Percentiles rank a stretch among this genome's conserved stretches.
phyloP scores from a whole-genome alignment of 2,113 vertebrate species.

The Leucoraja erinaceus region DNA sequence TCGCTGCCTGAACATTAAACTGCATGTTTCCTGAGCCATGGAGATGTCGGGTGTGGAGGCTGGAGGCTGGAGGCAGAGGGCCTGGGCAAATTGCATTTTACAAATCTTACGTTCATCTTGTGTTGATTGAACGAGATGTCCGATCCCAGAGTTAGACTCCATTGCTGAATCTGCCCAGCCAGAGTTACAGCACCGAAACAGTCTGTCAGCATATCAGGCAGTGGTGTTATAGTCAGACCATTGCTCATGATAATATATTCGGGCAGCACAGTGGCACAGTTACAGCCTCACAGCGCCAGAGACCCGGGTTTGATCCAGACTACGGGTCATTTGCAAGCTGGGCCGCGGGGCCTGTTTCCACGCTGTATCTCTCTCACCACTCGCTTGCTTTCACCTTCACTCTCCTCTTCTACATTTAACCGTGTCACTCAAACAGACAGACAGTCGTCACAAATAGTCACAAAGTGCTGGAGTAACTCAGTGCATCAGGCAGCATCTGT shows the following conservation, averaged over 20 bases:
- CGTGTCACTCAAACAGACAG: neutral
- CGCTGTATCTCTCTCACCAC: too few species aligned
- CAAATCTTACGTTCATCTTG: slow-evolving; percentile 50
- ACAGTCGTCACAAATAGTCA: neutral
- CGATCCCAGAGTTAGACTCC: neutral
- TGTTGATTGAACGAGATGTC: slow-evolving; percentile 26
- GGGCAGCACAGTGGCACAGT: too few species aligned
- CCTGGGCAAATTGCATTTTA: slow-evolving; percentile 60
- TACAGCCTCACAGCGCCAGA: too few species aligned
- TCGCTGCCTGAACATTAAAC: slow-evolving; percentile 70
- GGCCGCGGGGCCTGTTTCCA: too few species aligned
- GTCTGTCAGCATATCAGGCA: neutral
- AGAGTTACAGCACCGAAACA: neutral
- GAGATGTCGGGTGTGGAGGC: slow-evolving; percentile 56
- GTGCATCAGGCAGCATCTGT: too few species aligned
- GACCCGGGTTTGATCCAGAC: too few species aligned
- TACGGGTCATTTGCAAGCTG: too few species aligned
- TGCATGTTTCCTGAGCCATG: slow-evolving; percentile 67
- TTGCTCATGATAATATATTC: neutral
- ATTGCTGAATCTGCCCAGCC: neutral
- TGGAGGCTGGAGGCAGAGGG: slow-evolving; percentile 59
- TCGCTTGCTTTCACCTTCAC: neutral
- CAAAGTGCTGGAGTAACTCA: too few species aligned
- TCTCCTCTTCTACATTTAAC: neutral
- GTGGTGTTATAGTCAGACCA: neutral